Percentiles rank a stretch among this genome's conserved stretches.
Evolutionary conservation across 2,797 vertebrate genomes (phyloP).

Genomic region (Leptatherina wallacei): DNA sequence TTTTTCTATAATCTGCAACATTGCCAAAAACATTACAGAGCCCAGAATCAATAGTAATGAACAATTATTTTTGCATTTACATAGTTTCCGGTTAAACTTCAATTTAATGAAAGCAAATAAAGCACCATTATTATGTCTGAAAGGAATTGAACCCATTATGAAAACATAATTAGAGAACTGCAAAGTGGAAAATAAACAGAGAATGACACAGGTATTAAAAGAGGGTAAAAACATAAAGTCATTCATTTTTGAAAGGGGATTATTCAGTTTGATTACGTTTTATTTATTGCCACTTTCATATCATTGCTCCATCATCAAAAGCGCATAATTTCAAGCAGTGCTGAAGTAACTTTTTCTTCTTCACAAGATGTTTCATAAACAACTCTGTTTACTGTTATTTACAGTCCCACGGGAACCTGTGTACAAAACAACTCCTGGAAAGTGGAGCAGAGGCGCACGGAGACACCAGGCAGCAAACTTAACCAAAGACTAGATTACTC

Average conservation of each 20-base stretch:
- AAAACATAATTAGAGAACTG: slow-evolving; percentile 20
- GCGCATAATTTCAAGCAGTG: slow-evolving; percentile 16
- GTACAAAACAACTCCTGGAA: slow-evolving; percentile 53
- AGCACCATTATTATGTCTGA: slow-evolving; percentile 33
- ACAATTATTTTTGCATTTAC: slow-evolving; percentile 19
- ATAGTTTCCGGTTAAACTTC: slow-evolving; percentile 25
- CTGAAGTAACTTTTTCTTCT: slow-evolving; percentile 28
- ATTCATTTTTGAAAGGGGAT: slow-evolving; percentile 6
- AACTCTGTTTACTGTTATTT: slow-evolving; percentile 47
- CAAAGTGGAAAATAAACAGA: slow-evolving; percentile 6
- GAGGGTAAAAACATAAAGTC: slow-evolving; percentile 31
- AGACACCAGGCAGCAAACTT: slow-evolving; percentile 16
- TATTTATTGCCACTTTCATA: slow-evolving; percentile 7
- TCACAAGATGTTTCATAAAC: slow-evolving; percentile 28
- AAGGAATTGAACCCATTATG: slow-evolving; percentile 9
- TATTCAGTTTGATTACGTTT: slow-evolving; percentile 21
- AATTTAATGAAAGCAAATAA: slow-evolving; percentile 39
- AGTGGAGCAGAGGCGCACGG: slow-evolving; percentile 31
- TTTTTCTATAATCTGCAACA: slow-evolving; percentile 16
- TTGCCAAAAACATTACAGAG: not conserved
- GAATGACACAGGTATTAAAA: slow-evolving; percentile 5
- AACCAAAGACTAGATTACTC: slow-evolving; percentile 13
- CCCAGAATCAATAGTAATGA: not conserved
- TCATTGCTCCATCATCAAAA: slow-evolving; percentile 1
- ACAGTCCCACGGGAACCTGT: slow-evolving; percentile 54